Evolutionary conservation across 2,888 invertebrate genomes (phyloP), one percentile per base, ranked within the genome.

Genomic region (Chironomus riparius): DNA sequence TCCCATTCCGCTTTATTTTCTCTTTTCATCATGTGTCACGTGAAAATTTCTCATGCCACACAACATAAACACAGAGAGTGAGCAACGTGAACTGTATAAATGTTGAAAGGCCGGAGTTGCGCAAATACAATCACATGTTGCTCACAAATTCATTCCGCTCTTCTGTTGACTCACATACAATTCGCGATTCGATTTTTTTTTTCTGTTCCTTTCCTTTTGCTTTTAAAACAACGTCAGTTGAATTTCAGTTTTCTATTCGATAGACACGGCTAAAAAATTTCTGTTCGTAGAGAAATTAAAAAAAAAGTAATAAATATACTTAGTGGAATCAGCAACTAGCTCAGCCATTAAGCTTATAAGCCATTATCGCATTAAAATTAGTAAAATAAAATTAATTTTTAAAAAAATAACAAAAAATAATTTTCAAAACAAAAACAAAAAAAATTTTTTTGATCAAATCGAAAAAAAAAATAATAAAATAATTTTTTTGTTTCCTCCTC

Each of bases 181-280:
- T 62, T 62, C 62, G 62, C 62, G 62, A 62, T 70, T 70, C 70
- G 48, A 70, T 50, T 48, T 70, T 70, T 70, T 70, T 70, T 70
- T 22, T 70, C 21, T 22, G 15, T 56, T 18, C 47, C 47, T 69
- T 70, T 70, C 7, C 38, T 38, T 28, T 38, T 38, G 38, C 38
- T 38, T 38, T 38, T 38, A 38, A 13, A 50, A 50, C 70, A 50
- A 22, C 68, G 68, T 28, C 68, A 68, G 48, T 48, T 70, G 70
- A 70, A 70, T 70, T 70, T 48, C 70, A 50, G 70, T 48, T 68
- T 62, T 70, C 70, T 70, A 70, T 70, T 70, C 47, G 70, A 70
- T 70, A 48, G 22, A 70, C 62, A 70, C 70, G 70, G 70, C 70
- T 70, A 18, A 50, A 12, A 48, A 70, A 48, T 70, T 62, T 62